phyloP scores from a whole-genome alignment of 1,140 invertebrate species.

The Chironomus striatipennis region DNA sequence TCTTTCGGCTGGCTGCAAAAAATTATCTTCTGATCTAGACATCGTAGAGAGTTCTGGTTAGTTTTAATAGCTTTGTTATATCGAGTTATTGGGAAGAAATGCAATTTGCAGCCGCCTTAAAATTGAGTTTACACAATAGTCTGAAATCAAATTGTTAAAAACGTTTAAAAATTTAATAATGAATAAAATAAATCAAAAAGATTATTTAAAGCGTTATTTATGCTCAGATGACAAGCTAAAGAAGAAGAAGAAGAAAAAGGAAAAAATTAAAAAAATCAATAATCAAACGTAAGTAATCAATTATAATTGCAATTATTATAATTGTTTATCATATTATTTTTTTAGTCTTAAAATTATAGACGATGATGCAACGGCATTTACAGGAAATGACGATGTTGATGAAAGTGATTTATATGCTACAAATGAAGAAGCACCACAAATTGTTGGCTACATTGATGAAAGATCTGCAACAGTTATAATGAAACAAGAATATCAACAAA shows the following conservation, averaged over 20 bases:
- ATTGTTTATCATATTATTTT: too few species aligned
- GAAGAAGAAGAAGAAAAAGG: constrained; percentile 60
- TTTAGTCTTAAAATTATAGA: constrained; percentile 81
- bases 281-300: constrained; percentile 2
- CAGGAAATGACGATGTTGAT: constrained; percentile 52
- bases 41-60: too few species aligned
- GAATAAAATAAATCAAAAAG: constrained; percentile 56
- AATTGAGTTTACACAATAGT: too few species aligned
- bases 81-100: too few species aligned
- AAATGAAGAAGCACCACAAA: constrained; percentile 78
- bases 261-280: constrained; percentile 31
- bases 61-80: too few species aligned
- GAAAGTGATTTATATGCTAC: constrained; percentile 58
- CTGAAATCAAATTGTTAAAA: too few species aligned
- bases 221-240: constrained; percentile 48
- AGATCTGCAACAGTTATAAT: constrained; percentile 58
- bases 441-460: constrained; percentile 86
- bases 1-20: too few species aligned
- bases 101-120: too few species aligned
- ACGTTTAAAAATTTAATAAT: constrained; percentile 36
- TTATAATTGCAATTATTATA: not conserved
- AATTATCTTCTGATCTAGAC: too few species aligned
- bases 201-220: constrained; percentile 77
- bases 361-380: constrained; percentile 67
- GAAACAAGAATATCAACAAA: constrained; percentile 51